Evolutionary conservation across 2,113 vertebrate genomes (phyloP).

Genomic region (Herpetotheres cachinnans): DNA sequence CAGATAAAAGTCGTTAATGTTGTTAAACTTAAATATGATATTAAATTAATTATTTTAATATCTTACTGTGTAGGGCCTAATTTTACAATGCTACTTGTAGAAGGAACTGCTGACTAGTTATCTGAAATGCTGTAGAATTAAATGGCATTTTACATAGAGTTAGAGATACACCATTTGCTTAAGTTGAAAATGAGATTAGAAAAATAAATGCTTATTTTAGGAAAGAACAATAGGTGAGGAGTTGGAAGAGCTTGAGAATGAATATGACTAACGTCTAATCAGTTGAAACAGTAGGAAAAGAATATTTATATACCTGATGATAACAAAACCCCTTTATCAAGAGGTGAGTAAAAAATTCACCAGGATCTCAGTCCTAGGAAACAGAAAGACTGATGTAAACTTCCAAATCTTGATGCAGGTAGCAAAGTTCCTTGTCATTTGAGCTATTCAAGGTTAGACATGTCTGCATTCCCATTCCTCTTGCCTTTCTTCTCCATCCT

Average conservation of each 20-base stretch:
- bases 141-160: not conserved
- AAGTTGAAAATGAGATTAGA: not conserved
- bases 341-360: not conserved
- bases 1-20: not conserved
- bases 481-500: not conserved
- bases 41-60: not conserved
- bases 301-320: not conserved
- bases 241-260: not conserved
- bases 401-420: not conserved
- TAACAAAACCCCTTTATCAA: not conserved
- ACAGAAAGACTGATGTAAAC: not conserved
- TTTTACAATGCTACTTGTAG: not conserved
- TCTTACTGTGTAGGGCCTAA: not conserved
- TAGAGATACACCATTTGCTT: not conserved
- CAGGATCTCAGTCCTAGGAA: not conserved
- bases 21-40: not conserved
- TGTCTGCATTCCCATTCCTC: fast-evolving
- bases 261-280: not conserved
- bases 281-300: not conserved
- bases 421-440: not conserved
- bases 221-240: not conserved
- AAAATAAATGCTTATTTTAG: not conserved
- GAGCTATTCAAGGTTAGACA: not conserved
- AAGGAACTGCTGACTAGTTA: not conserved
- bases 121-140: not conserved